A percentile compares a stretch with the other conserved stretches of the same genome.
These are phyloP conservation scores for Oryzias sinensis DNA, from an alignment of 2,797 vertebrate species.

Conservation along the genomic window DNA sequence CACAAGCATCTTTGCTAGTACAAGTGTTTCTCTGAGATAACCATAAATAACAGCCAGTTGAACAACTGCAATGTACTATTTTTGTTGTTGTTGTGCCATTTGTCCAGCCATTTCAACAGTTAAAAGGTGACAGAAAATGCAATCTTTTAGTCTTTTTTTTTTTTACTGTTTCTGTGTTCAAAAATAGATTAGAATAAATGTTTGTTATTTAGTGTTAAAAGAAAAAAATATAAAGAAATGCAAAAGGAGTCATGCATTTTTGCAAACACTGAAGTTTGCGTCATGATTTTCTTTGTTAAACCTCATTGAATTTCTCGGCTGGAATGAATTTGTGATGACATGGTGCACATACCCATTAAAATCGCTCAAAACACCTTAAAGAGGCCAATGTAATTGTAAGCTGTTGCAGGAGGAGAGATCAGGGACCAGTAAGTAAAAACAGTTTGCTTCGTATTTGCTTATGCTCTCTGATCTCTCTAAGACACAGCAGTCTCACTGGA, in stretches of 20 bases:
- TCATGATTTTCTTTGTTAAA: constrained; percentile 35
- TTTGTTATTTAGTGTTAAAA: constrained; percentile 12
- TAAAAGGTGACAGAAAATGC: constrained; percentile 1
- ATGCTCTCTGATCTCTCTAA: constrained; percentile 43
- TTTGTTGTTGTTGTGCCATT: constrained; percentile 40
- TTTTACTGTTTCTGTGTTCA: too few species aligned
- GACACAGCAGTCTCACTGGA: constrained; percentile 25
- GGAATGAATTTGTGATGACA: constrained; percentile 18
- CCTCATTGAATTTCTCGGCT: constrained; percentile 36
- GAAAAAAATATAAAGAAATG: constrained; percentile 10
- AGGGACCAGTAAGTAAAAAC: constrained; percentile 34
- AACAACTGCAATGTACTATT: constrained; percentile 42
- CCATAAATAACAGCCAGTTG: constrained; percentile 57
- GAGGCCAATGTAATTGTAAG: constrained; percentile 45
- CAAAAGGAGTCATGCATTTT: neutral
- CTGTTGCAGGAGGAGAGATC: constrained; percentile 32
- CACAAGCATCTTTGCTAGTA: constrained; percentile 27
- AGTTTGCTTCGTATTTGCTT: constrained; percentile 30
- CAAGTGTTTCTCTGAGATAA: constrained; percentile 67
- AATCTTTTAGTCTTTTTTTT: neutral
- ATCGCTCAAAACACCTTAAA: constrained; percentile 45
- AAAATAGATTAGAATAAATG: neutral
- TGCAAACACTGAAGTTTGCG: constrained; percentile 27
- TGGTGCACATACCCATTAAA: constrained; percentile 45
- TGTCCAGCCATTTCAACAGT: neutral